Evolutionary conservation across 1,140 invertebrate genomes (phyloP).

Genomic region (Drosophila aff.): DNA sequence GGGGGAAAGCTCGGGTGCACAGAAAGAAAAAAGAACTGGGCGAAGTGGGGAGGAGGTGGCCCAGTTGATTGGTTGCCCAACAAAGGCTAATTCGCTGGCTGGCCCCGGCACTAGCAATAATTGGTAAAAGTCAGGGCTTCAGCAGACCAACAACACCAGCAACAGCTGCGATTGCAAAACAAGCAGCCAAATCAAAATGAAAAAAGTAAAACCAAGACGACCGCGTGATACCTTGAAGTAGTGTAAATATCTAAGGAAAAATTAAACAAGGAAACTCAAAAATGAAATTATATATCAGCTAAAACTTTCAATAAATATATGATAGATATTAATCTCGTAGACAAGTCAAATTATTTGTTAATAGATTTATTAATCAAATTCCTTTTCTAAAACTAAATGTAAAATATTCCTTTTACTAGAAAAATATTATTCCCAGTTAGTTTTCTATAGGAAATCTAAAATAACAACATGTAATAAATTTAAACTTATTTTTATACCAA

Average conservation of each 20-base stretch:
- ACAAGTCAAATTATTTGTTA: too few relatives aligned
- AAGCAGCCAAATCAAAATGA: conserved; percentile 30
- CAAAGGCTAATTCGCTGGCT: conserved; percentile 81
- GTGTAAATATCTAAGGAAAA: background rate
- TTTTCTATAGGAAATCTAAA: background rate
- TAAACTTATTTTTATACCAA: accelerated
- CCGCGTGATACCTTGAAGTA: background rate
- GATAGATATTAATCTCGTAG: too few relatives aligned
- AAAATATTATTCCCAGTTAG: background rate
- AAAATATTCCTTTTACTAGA: too few relatives aligned
- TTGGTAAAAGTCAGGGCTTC: conserved; percentile 74
- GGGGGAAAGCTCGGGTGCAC: conserved; percentile 4
- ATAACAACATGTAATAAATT: background rate
- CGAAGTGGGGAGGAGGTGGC: background rate
- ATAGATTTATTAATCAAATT: background rate
- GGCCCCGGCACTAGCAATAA: conserved; percentile 74
- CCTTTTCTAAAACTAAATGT: too few relatives aligned
- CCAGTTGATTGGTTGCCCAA: conserved; percentile 78
- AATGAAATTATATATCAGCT: too few relatives aligned
- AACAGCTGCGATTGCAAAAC: conserved; percentile 37
- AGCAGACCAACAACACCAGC: conserved; percentile 36
- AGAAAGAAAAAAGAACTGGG: background rate
- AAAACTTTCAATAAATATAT: background rate
- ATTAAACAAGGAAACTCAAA: accelerated
- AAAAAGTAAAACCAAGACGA: too few relatives aligned